A percentile compares a stretch with the other conserved stretches of the same genome.
phyloP scores from a whole-genome alignment of 2,797 vertebrate species.

The Leuciscus waleckii region DNA sequence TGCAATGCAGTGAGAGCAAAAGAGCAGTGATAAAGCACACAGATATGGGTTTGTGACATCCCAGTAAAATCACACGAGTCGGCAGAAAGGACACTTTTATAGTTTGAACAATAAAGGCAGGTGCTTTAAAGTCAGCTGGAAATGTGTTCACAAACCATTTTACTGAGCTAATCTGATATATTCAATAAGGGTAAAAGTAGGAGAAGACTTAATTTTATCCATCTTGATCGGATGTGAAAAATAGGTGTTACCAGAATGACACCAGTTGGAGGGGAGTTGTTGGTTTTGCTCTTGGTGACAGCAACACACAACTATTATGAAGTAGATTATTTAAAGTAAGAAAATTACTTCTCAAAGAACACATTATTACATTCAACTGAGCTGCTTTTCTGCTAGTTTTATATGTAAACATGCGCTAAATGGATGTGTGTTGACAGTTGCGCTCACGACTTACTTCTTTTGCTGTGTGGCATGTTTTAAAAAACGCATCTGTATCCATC shows the following conservation, averaged over 20 bases:
- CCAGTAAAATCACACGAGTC: constrained; percentile 17
- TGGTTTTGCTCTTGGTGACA: not conserved
- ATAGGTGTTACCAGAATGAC: not conserved
- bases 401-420: not conserved
- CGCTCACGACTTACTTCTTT: not conserved
- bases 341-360: not conserved
- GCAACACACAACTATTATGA: not conserved
- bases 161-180: constrained; percentile 11
- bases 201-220: not conserved
- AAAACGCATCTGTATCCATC: no score
- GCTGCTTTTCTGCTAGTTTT: not conserved
- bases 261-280: not conserved
- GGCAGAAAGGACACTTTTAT: constrained; percentile 21
- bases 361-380: not conserved
- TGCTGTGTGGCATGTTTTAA: not conserved
- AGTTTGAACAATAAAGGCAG: not conserved
- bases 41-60: constrained; percentile 23
- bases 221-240: constrained; percentile 9
- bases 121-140: constrained; percentile 4
- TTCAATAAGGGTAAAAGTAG: not conserved
- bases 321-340: not conserved
- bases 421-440: not conserved
- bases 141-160: constrained; percentile 18
- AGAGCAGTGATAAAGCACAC: constrained; percentile 36
- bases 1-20: not conserved